phyloP scores from a whole-genome alignment of 2,113 vertebrate species.

The Bubo blakistoni region DNA sequence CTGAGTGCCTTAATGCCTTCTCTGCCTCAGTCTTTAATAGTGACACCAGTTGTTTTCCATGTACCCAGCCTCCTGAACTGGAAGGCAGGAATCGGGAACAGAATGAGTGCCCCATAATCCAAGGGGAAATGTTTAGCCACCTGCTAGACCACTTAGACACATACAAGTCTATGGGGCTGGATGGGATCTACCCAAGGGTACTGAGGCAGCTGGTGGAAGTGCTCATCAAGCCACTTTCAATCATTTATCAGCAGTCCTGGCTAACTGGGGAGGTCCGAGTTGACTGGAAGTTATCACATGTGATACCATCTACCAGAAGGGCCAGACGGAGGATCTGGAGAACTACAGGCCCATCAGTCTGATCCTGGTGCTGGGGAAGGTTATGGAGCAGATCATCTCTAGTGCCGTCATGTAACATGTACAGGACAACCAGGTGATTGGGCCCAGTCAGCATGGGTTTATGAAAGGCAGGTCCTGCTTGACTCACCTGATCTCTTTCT shows the following conservation, averaged over 20 bases:
- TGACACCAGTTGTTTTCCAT: not conserved
- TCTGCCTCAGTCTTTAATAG: not conserved
- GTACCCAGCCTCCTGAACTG: not conserved
- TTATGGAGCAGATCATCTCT: not conserved
- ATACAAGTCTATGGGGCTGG: not conserved
- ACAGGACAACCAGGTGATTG: not conserved
- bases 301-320: not conserved
- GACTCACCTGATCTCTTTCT: not conserved
- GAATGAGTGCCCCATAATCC: not conserved
- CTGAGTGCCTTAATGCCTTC: not conserved
- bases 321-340: rapidly evolving
- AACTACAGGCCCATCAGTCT: not conserved
- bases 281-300: not conserved
- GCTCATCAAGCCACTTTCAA: not conserved
- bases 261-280: not conserved
- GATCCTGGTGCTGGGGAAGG: not conserved
- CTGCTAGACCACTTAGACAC: not conserved
- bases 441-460: not conserved
- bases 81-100: not conserved
- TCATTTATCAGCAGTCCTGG: not conserved
- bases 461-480: not conserved
- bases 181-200: not conserved
- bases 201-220: not conserved
- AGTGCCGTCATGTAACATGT: rapidly evolving
- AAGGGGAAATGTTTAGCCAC: not conserved